These are phyloP conservation scores for Delphinapterus leucas DNA, from an alignment of 2,113 vertebrate genomes.

Conservation along the genomic window DNA sequence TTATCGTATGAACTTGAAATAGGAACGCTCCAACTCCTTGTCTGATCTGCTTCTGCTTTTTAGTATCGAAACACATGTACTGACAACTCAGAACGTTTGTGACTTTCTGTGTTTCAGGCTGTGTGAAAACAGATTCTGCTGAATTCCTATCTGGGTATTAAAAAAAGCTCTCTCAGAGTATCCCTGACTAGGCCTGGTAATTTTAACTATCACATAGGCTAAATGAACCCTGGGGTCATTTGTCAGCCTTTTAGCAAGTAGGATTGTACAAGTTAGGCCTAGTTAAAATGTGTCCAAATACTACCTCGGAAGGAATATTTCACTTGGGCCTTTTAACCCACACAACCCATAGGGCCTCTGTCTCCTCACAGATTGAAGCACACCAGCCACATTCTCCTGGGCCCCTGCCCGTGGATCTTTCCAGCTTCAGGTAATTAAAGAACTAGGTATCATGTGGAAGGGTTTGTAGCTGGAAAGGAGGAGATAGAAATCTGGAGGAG, in stretches of 20 bases:
- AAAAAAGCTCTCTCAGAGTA: neutral
- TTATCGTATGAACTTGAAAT: slow-evolving; percentile 64
- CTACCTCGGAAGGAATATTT: neutral
- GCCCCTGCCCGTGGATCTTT: neutral
- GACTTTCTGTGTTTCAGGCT: neutral
- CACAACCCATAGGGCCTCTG: neutral
- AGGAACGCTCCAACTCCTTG: neutral
- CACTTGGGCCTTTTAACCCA: neutral
- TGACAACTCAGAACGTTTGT: neutral
- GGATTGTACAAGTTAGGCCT: neutral
- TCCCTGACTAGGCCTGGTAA: neutral
- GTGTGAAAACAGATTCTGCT: neutral
- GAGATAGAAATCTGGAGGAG: neutral
- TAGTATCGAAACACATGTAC: slow-evolving; percentile 24
- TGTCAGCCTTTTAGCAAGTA: neutral
- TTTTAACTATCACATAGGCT: neutral
- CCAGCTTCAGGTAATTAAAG: neutral
- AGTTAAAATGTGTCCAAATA: neutral
- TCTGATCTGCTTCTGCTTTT: slow-evolving; percentile 60
- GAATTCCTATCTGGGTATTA: neutral
- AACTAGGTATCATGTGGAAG: neutral
- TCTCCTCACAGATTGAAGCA: neutral
- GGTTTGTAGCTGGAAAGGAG: neutral
- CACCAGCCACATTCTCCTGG: neutral
- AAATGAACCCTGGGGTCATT: neutral